phyloP scores from a whole-genome alignment of 2,888 invertebrate species.

The Nesidiocoris tenuis region DNA sequence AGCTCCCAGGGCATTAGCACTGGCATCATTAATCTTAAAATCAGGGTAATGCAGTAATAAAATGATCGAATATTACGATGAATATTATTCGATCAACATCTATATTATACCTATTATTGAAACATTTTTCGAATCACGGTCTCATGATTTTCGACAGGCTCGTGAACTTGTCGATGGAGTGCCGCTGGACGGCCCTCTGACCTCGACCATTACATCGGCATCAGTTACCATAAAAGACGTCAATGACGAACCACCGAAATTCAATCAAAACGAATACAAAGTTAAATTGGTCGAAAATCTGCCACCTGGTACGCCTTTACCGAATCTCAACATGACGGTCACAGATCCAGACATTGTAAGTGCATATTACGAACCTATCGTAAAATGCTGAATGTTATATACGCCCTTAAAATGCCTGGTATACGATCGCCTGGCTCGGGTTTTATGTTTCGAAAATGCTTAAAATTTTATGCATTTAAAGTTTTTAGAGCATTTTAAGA shows the following conservation, averaged over 20 bases:
- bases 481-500: no score
- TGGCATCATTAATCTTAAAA: slow-evolving; percentile 73
- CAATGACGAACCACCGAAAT: slow-evolving; percentile 83
- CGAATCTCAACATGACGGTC: slow-evolving; percentile 80
- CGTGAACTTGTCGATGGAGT: slow-evolving; percentile 74
- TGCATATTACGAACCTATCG: no score
- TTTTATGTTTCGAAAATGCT: no score
- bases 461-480: no score
- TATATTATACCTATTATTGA: no score
- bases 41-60: slow-evolving; percentile 67
- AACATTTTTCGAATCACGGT: no score
- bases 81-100: no score
- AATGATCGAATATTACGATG: no score
- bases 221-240: slow-evolving; percentile 84
- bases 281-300: slow-evolving; percentile 81
- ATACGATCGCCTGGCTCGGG: no score
- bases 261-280: slow-evolving; percentile 77
- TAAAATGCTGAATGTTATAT: no score
- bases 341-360: slow-evolving; percentile 80
- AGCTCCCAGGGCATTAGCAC: slow-evolving; percentile 54
- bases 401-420: no score
- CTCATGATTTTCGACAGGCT: slow-evolving; percentile 64
- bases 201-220: slow-evolving; percentile 70
- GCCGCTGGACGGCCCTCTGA: slow-evolving; percentile 66
- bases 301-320: slow-evolving; percentile 75